Conservation (phyloP, 1,140 invertebrate species). For the Diorhabda sublineata region DNA sequence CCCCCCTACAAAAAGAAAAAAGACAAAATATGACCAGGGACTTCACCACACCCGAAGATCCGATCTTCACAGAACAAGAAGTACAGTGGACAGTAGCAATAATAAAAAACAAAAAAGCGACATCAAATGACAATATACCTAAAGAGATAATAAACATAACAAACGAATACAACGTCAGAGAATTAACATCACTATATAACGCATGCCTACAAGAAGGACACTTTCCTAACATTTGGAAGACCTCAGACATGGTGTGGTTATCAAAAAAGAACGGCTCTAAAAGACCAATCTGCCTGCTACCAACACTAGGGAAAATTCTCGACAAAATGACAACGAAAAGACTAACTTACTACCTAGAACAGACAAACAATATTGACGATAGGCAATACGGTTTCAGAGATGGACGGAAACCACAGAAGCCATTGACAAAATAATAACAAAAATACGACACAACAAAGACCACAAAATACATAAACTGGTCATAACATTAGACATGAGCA, state of each 20-base stretch:
- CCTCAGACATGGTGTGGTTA: constrained; percentile 1
- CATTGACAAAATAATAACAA: background rate
- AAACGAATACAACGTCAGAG: background rate
- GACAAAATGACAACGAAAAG: background rate
- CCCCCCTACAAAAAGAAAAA: background rate
- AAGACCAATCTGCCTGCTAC: background rate
- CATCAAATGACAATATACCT: background rate
- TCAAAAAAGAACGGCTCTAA: background rate
- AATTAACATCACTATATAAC: constrained; percentile 1
- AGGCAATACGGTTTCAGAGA: constrained; percentile 26
- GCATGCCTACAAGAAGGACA: background rate
- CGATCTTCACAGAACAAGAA: background rate
- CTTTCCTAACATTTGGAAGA: constrained; percentile 7
- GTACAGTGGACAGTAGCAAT: background rate
- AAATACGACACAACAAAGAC: background rate
- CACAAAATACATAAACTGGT: constrained; percentile 12
- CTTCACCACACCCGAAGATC: background rate
- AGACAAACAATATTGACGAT: background rate
- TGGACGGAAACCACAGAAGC: constrained; percentile 18
- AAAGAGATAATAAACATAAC: background rate
- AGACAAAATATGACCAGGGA: background rate
- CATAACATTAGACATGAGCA: constrained; percentile 16
- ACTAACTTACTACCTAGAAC: background rate
- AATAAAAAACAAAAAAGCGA: constrained; percentile 1
- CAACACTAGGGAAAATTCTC: background rate